A percentile compares a stretch with the other conserved stretches of the same genome.
phyloP scores from a whole-genome alignment of 1,140 invertebrate species.

The Drosophila arizonae region DNA sequence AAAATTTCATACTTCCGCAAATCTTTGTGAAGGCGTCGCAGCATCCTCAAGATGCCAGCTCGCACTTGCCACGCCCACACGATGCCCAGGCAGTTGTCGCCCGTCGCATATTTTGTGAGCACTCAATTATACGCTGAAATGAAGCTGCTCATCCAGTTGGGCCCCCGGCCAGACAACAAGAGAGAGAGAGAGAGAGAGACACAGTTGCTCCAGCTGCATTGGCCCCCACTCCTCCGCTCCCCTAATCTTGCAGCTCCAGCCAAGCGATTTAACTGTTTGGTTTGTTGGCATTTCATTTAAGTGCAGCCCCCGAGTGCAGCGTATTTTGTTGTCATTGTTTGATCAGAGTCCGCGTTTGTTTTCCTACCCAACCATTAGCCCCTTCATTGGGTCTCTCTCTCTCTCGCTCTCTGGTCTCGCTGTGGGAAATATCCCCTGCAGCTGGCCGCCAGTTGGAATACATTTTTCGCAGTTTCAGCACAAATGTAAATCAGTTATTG shows the following conservation, averaged over 20 bases:
- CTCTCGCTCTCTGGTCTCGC: background rate
- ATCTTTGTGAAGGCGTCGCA: constrained; percentile 57
- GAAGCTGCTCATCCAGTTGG: constrained; percentile 72
- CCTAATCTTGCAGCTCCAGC: constrained; percentile 9
- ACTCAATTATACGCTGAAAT: constrained; percentile 80
- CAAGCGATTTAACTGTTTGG: constrained; percentile 66
- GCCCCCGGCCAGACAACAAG: constrained; percentile 34
- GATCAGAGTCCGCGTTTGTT: constrained; percentile 46
- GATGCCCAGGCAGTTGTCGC: constrained; percentile 57
- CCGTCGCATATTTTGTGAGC: constrained; percentile 73
- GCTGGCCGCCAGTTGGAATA: constrained; percentile 8
- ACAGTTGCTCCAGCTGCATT: constrained; percentile 14
- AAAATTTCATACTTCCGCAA: constrained; percentile 78
- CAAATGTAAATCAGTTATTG: constrained; percentile 79
- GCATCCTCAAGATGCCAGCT: constrained; percentile 24
- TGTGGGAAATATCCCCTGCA: constrained; percentile 2
- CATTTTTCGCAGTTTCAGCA: constrained; percentile 61
- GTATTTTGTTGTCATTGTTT: constrained; percentile 80
- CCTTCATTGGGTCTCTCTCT: background rate
- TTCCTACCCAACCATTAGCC: constrained; percentile 6
- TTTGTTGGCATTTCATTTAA: constrained; percentile 80
- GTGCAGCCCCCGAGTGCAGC: constrained; percentile 58
- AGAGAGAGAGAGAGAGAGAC: background rate
- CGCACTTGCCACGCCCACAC: constrained; percentile 56
- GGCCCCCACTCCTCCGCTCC: constrained; percentile 8